Evolutionary conservation across 2,888 invertebrate species (phyloP), one percentile per base, ranked within the genome.

Genomic region (Hanleya hanleyi): DNA sequence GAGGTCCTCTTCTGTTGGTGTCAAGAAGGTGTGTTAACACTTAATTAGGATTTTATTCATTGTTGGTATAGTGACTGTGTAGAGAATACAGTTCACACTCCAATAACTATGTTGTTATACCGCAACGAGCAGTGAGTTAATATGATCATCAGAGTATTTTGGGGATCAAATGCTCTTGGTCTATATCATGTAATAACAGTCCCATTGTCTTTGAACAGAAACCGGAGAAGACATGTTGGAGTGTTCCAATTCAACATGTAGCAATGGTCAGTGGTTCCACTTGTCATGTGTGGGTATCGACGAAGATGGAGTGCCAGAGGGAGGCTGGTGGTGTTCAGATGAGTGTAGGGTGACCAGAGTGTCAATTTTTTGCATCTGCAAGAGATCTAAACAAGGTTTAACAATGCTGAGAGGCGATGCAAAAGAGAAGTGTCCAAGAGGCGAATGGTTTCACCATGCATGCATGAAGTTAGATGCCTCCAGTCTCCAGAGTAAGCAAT

Each of bases 201-300:
- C n/a, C n/a, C n/a, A n/a, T n/a, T n/a, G n/a, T n/a, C n/a, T n/a
- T n/a, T n/a, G n/a, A n/a, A n/a, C n/a, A 41, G 41, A 41, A 12
- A 41, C 41, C 41, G 41, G 41, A 41, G 41, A 41, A 41, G 18
- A 18, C 41, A 69, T 69, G 69, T 35, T 69, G 5, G 49, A 57
- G n/a, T 69, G 69, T 57, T 35, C 69, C 15, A 49, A 49, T 12
- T 5, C 36, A 26, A 5, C n/a, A 9, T 69, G 69, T 33, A 15
- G n/a, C 26, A 49, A 49, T 26, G 49, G 49, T 38, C 38, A 69
- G 6, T 69, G 69, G 69, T 69, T 51, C 35, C 69, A 69, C 37
- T 36, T 69, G n/a, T 18, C 26, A 12, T 57, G 69, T 33, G 15
- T 69, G 12, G 69, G 29, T 18, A 51, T 69, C n/a, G 49, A 47